These are phyloP conservation scores for Aptenodytes patagonicus DNA, from an alignment of 2,113 vertebrate genomes.

Conservation along the genomic window DNA sequence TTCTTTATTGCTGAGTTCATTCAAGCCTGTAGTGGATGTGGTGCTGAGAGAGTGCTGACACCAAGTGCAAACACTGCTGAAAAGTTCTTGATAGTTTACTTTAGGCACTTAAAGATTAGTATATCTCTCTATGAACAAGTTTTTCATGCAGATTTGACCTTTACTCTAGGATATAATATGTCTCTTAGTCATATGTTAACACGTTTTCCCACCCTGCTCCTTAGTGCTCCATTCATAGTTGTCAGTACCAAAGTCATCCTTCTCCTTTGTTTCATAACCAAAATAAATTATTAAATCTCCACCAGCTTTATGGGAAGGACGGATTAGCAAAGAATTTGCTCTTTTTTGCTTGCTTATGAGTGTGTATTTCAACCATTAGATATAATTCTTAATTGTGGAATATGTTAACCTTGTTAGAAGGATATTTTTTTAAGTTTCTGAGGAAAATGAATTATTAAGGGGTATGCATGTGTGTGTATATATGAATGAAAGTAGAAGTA, in stretches of 20 bases:
- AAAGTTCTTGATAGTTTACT: conserved; percentile 72
- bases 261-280: conserved; percentile 19
- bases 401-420: neutral
- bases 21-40: conserved; percentile 53
- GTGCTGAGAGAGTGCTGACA: conserved; percentile 75
- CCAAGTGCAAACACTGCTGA: conserved; percentile 67
- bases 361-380: neutral
- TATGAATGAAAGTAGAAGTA: neutral
- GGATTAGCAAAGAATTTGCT: neutral
- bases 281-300: neutral
- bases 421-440: neutral
- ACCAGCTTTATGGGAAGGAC: neutral
- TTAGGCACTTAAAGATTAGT: conserved; percentile 73
- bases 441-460: neutral
- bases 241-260: conserved; percentile 31
- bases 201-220: neutral
- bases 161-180: conserved; percentile 60
- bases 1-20: conserved; percentile 56
- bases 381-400: neutral
- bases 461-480: neutral
- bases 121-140: conserved; percentile 56
- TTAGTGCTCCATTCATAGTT: conserved; percentile 12
- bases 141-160: conserved; percentile 69
- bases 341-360: neutral
- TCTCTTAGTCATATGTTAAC: conserved; percentile 60